Percentiles rank a stretch among this genome's conserved stretches.
Evolutionary conservation across 2,113 vertebrate species (phyloP).

Genomic region (Phycodurus eques): DNA sequence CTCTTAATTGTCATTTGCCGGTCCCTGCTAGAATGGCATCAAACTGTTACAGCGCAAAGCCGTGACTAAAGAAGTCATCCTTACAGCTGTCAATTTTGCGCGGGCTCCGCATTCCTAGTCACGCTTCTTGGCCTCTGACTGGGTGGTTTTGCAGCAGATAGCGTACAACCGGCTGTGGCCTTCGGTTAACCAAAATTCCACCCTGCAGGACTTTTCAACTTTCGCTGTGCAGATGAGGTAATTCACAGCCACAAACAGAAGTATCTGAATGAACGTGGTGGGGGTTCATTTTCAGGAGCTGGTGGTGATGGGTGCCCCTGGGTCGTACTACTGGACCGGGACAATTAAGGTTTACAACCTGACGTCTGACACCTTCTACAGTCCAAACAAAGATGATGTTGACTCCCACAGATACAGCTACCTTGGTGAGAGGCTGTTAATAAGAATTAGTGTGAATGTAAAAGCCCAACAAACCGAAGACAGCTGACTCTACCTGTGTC

Average conservation of each 20-base stretch:
- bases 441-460: not conserved
- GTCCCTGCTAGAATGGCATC: not conserved
- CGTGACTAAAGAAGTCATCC: constrained; percentile 31
- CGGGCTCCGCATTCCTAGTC: constrained; percentile 30
- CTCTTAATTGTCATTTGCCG: constrained; percentile 1
- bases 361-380: constrained; percentile 87
- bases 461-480: not conserved
- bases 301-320: constrained; percentile 95
- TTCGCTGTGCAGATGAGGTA: constrained; percentile 8
- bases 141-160: constrained; percentile 59
- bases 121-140: constrained; percentile 38
- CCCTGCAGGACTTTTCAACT: constrained; percentile 23
- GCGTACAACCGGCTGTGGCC: constrained; percentile 62
- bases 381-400: constrained; percentile 79
- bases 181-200: constrained; percentile 62
- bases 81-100: constrained; percentile 27
- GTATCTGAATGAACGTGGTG: constrained; percentile 18
- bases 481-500: constrained; percentile 1
- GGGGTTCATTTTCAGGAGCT: constrained; percentile 77
- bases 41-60: constrained; percentile 12
- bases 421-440: constrained; percentile 78
- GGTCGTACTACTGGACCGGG: constrained; percentile 97
- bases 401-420: constrained; percentile 90
- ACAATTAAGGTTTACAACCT: constrained; percentile 95
- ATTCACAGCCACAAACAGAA: not conserved